phyloP scores from a whole-genome alignment of 2,888 invertebrate species.

The Melinaea marsaeus region DNA sequence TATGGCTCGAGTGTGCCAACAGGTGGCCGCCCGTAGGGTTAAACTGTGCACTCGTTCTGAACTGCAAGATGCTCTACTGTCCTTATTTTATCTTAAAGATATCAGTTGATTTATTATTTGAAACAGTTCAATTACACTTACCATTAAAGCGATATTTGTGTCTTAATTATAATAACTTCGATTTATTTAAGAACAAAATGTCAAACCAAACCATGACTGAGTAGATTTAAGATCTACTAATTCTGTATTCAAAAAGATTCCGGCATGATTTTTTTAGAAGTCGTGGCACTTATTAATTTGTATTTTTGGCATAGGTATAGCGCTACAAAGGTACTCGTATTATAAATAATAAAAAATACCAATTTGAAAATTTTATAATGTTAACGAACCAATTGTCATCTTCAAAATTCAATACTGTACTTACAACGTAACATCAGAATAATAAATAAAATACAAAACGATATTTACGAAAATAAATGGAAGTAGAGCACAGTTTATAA shows the following conservation, averaged over 20 bases:
- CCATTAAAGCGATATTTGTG: not conserved
- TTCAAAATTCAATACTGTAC: too few relatives aligned
- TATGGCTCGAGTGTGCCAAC: conserved; percentile 69
- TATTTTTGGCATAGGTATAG: too few relatives aligned
- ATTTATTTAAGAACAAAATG: too few relatives aligned
- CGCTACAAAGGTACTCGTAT: not conserved
- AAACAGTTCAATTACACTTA: not conserved
- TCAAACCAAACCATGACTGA: too few relatives aligned
- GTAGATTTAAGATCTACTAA: too few relatives aligned
- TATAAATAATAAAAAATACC: not conserved
- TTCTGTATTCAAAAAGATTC: too few relatives aligned
- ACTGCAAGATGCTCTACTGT: conserved; percentile 48
- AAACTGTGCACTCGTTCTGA: conserved; percentile 49
- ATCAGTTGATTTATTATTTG: not conserved
- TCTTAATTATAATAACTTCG: too few relatives aligned
- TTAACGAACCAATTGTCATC: not conserved
- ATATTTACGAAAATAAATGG: conserved; percentile 4
- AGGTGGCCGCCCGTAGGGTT: conserved; percentile 76
- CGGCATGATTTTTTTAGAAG: too few relatives aligned
- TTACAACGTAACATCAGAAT: not conserved
- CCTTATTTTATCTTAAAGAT: conserved; percentile 16
- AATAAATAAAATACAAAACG: not conserved
- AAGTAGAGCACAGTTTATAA: conserved; percentile 51
- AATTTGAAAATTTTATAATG: not conserved
- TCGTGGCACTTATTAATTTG: too few relatives aligned